phyloP scores from a whole-genome alignment of 2,113 vertebrate genomes.

The Spermophilus dauricus region DNA sequence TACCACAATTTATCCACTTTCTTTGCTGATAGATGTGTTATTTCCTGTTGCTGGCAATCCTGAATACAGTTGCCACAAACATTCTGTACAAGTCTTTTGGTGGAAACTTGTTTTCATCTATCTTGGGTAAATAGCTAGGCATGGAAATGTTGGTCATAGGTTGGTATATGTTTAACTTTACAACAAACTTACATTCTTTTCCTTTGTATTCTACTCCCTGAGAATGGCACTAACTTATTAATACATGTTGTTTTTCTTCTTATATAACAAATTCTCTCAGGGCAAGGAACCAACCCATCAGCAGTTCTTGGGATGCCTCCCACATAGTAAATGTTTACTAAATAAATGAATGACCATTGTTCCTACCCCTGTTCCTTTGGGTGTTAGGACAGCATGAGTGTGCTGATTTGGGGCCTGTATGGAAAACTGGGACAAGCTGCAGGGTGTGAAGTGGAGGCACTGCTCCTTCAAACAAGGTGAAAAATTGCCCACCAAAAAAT shows the following conservation, averaged over 20 bases:
- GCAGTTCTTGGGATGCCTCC: constrained; percentile 50
- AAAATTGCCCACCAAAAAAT: neutral
- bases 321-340: constrained; percentile 54
- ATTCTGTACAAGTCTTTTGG: neutral
- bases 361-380: neutral
- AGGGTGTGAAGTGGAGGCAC: neutral
- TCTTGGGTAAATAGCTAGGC: constrained; percentile 59
- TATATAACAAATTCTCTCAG: neutral
- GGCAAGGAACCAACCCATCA: constrained; percentile 3
- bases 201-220: neutral
- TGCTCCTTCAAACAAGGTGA: neutral
- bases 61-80: constrained; percentile 5
- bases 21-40: neutral
- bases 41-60: constrained; percentile 12
- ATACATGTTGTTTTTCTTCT: constrained; percentile 55
- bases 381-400: constrained; percentile 22
- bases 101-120: constrained; percentile 39
- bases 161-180: constrained; percentile 67
- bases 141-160: constrained; percentile 17
- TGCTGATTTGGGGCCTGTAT: neutral
- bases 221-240: neutral
- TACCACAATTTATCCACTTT: neutral
- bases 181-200: constrained; percentile 63
- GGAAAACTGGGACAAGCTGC: neutral
- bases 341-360: constrained; percentile 53